Evolutionary conservation across 2,113 vertebrate genomes (phyloP).

Genomic region (Acanthisitta chloris): DNA sequence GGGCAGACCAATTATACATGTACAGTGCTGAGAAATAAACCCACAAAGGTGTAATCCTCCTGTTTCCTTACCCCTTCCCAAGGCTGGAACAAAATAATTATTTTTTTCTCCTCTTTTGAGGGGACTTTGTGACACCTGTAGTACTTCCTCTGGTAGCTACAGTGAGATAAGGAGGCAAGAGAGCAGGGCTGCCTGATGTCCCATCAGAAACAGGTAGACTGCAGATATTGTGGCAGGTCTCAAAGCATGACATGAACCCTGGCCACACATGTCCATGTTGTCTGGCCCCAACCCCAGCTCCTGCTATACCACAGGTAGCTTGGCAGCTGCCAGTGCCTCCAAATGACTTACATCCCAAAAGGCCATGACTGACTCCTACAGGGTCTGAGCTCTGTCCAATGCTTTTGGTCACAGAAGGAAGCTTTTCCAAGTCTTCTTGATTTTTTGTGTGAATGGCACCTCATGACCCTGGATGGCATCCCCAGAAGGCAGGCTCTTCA

Average conservation of each 20-base stretch:
- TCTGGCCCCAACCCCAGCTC: neutral
- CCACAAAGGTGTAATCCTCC: neutral
- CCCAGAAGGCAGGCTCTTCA: neutral
- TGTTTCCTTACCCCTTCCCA: neutral
- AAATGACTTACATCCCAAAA: neutral
- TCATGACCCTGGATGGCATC: neutral
- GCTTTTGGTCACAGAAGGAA: neutral
- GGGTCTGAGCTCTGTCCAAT: neutral
- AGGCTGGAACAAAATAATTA: neutral
- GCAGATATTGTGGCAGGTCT: neutral
- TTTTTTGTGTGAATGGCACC: neutral
- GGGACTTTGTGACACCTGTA: neutral
- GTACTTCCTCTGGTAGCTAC: neutral
- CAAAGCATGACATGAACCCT: neutral
- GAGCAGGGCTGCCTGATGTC: neutral
- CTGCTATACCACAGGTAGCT: neutral
- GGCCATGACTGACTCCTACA: neutral
- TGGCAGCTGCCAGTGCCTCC: neutral
- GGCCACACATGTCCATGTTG: accelerated
- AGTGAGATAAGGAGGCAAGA: neutral
- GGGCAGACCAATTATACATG: neutral
- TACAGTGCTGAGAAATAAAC: neutral
- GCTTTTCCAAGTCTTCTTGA: neutral
- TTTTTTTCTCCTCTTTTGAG: neutral
- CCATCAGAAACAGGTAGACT: neutral